Evolutionary conservation across 2,888 invertebrate species (phyloP), one percentile per base, ranked within the genome.

Genomic region (Drosophila siamana): DNA sequence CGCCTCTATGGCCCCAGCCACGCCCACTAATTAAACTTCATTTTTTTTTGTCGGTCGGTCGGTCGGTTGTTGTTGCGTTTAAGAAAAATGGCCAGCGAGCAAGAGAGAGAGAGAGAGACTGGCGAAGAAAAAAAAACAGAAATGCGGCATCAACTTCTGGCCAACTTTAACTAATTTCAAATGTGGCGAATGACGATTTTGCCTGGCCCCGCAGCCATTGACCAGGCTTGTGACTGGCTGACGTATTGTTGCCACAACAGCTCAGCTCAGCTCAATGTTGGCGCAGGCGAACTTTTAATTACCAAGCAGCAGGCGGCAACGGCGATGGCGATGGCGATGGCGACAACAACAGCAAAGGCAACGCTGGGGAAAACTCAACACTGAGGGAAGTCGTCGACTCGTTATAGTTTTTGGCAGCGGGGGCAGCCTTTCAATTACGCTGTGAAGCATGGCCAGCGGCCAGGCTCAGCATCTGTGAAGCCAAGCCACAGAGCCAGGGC

Each of bases 11-110:
- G 2, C 36, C 44, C 38, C 26, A 11, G 62, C 67, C 72, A 77
- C 74, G 86, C 88, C 88, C 84, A 77, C 83, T 88, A 84, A 88
- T 84, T 88, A 84, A 84, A 84, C 77, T 79, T 87, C 71, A 73
- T 67, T 75, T 50, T 24, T 16, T 30, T 36, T 28, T n/a, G n/a
- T n/a, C n/a, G n/a, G n/a, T n/a, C n/a, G n/a, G n/a, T n/a, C n/a
- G n/a, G n/a, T n/a, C n/a, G n/a, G 9, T 36, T 33, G 22, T 13
- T 41, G 11, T 56, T 22, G 19, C 16, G 24, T 40, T 13, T 5
- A 48, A 51, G 59, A 75, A 46, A 80, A 80, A 64, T 80, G 61
- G 56, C 57, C 56, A 19, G 19, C 19, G 69, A 64, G 59, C 44
- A 51, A 68, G 41, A 55, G 61, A 47, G 44, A 59, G 50, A 48